Percentiles rank a stretch among this genome's conserved stretches.
Conservation (phyloP, 2,113 vertebrate genomes). For the Otus sunia region DNA sequence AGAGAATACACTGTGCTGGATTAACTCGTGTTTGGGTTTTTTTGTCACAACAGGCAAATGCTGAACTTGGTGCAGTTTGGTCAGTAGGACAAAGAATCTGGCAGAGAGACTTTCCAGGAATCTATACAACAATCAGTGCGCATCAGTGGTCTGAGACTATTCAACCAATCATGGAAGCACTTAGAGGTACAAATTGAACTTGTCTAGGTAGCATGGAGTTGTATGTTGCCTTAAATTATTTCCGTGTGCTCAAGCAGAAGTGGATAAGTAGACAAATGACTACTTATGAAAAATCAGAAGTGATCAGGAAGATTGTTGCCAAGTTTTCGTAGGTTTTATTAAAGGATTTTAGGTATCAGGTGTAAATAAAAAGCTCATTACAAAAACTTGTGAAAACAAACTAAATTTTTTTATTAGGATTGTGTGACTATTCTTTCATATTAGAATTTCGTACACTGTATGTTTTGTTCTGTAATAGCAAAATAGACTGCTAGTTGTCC, state of each 20-base stretch:
- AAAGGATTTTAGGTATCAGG: not conserved
- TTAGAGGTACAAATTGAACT: conserved; percentile 82
- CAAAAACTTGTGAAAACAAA: not conserved
- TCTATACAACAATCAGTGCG: conserved; percentile 86
- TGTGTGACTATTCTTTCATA: not conserved
- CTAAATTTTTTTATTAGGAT: not conserved
- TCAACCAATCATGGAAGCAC: conserved; percentile 92
- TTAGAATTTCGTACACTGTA: not conserved
- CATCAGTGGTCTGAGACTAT: conserved; percentile 93
- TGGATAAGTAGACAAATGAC: not conserved
- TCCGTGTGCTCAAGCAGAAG: not conserved
- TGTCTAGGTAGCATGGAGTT: not conserved
- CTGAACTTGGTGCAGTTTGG: conserved; percentile 90
- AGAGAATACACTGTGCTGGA: not conserved
- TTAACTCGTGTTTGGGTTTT: not conserved
- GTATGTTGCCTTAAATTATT: not conserved
- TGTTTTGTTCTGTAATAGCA: not conserved
- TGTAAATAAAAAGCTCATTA: not conserved
- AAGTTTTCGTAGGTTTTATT: not conserved
- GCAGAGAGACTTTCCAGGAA: conserved; percentile 95
- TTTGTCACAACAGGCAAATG: conserved; percentile 80
- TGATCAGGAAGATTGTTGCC: not conserved
- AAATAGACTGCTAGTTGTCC: not conserved
- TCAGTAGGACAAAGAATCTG: conserved; percentile 93
- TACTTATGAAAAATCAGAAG: not conserved